Conservation (phyloP, 1,140 invertebrate genomes). For the Microplitis demolitor region DNA sequence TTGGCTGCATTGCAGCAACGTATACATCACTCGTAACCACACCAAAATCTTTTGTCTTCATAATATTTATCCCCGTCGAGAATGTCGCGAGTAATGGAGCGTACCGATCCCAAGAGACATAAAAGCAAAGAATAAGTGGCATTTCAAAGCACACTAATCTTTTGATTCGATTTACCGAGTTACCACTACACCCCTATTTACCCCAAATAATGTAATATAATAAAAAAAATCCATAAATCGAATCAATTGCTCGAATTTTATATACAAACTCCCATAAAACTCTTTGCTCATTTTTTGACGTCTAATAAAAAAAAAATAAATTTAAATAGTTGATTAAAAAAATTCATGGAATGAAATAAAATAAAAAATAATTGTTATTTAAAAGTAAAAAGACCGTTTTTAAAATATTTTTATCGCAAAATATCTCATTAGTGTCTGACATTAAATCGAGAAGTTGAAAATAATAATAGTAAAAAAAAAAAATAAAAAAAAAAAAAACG, state of each 20-base stretch:
- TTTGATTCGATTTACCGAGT: background rate
- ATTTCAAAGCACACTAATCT: background rate
- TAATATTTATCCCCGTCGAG: slow-evolving; percentile 49
- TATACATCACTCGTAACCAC: slow-evolving; percentile 43
- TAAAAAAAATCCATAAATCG: too few relatives aligned
- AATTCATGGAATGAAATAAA: background rate
- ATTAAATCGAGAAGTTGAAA: background rate
- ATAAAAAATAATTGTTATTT: background rate
- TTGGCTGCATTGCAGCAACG: slow-evolving; percentile 6
- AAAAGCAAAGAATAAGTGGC: slow-evolving; percentile 9
- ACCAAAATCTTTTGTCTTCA: slow-evolving; percentile 54
- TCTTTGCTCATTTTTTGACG: too few relatives aligned
- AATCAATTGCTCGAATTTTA: too few relatives aligned
- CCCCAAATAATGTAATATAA: too few relatives aligned
- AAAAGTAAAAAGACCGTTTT: background rate
- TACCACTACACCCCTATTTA: too few relatives aligned
- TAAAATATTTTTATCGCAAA: background rate
- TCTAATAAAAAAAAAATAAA: too few relatives aligned
- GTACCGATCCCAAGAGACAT: slow-evolving; percentile 22
- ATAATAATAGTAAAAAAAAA: background rate
- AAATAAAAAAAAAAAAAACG: background rate
- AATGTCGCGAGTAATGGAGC: slow-evolving; percentile 27
- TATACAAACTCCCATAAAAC: too few relatives aligned
- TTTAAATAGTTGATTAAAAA: too few relatives aligned
- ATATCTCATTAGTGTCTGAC: slow-evolving; percentile 11